Evolutionary conservation across 2,113 vertebrate species (phyloP).

Genomic region (Colistium nudipinnis): DNA sequence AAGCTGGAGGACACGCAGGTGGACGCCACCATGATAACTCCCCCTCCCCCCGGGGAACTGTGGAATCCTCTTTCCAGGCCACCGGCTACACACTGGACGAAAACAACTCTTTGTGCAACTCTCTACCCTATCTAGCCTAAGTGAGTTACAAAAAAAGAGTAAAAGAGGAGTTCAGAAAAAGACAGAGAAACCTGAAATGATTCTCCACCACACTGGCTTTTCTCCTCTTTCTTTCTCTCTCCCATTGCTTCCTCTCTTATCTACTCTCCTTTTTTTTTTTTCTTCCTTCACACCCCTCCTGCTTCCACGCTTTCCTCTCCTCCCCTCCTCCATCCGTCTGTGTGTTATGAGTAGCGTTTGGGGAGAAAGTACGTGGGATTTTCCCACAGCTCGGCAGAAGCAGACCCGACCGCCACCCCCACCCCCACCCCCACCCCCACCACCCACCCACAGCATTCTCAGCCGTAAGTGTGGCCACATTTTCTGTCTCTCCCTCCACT

Average conservation of each 20-base stretch:
- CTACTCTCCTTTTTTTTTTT: constrained; percentile 3
- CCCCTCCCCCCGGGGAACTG: background rate
- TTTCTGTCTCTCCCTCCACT: constrained; percentile 48
- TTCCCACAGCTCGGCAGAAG: constrained; percentile 83
- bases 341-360: constrained; percentile 58
- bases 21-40: background rate
- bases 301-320: constrained; percentile 18
- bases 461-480: too few relatives aligned
- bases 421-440: constrained; percentile 56
- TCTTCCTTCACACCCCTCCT: background rate
- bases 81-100: background rate
- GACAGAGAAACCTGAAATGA: background rate
- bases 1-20: constrained; percentile 1
- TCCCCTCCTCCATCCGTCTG: constrained; percentile 53
- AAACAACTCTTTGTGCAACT: too few relatives aligned
- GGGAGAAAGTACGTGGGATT: constrained; percentile 77
- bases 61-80: background rate
- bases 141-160: background rate
- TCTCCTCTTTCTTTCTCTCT: background rate
- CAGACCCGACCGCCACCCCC: constrained; percentile 70
- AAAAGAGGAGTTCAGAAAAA: background rate
- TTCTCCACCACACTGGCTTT: background rate
- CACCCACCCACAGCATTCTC: constrained; percentile 46
- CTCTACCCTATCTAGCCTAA: too few relatives aligned
- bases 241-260: constrained; percentile 10